phyloP scores from a whole-genome alignment of 2,888 invertebrate species.

The Platycheirus albimanus region DNA sequence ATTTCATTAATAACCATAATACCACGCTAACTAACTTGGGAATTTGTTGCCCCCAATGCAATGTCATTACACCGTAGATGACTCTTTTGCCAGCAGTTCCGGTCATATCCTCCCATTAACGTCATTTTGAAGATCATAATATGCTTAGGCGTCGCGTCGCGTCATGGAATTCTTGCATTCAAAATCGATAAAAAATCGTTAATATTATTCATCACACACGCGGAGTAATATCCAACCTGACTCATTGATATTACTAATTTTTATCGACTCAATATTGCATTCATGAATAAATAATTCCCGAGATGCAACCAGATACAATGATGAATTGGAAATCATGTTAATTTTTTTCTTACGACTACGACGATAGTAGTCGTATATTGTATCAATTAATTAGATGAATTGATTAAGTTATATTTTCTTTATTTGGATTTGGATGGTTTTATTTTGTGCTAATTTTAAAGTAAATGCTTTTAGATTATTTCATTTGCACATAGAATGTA shows the following conservation, averaged over 20 bases:
- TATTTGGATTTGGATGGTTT: not conserved
- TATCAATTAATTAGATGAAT: slow-evolving; percentile 19
- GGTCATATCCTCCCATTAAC: slow-evolving; percentile 16
- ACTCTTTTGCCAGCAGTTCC: slow-evolving; percentile 11
- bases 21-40: not conserved
- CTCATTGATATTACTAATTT: not conserved
- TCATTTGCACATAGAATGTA: slow-evolving; percentile 19
- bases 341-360: no score
- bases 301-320: not conserved
- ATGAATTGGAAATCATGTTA: slow-evolving; percentile 8
- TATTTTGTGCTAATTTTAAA: slow-evolving; percentile 15
- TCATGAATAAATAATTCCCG: not conserved
- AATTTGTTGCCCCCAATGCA: not conserved
- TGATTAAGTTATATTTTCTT: slow-evolving; percentile 7
- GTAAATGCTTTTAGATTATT: slow-evolving; percentile 6
- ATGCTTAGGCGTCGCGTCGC: not conserved
- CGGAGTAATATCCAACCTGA: not conserved
- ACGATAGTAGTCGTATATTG: not conserved
- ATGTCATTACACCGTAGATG: not conserved
- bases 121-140: slow-evolving; percentile 11
- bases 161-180: slow-evolving; percentile 23
- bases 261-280: slow-evolving; percentile 18
- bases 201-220: slow-evolving; percentile 8
- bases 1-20: slow-evolving; percentile 20
- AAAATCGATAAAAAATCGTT: not conserved